These are phyloP conservation scores for Chrosomus eos DNA, from an alignment of 2,797 vertebrate species.

Conservation along the genomic window DNA sequence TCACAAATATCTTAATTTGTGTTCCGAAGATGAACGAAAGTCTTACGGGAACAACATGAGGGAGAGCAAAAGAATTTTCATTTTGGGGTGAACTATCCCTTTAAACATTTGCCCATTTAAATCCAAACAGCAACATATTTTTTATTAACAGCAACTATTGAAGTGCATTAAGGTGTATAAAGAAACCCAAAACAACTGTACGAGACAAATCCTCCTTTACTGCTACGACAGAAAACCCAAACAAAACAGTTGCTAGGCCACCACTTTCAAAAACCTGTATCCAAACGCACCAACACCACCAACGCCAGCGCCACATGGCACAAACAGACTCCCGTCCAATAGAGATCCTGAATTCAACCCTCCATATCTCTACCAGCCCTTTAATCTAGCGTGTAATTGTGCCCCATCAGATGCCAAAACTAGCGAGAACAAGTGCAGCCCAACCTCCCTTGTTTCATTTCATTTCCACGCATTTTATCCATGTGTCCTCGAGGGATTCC, in stretches of 20 bases:
- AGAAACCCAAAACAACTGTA: neutral
- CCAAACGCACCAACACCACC: constrained; percentile 18
- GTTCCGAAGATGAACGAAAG: too few species aligned
- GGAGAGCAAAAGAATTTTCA: too few species aligned
- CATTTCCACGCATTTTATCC: constrained; percentile 72
- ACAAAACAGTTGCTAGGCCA: constrained; percentile 52
- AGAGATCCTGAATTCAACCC: constrained; percentile 57
- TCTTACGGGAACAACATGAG: too few species aligned
- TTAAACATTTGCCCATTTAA: too few species aligned
- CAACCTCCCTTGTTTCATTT: constrained; percentile 60
- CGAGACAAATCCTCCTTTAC: neutral
- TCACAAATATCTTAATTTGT: too few species aligned
- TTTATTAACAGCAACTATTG: too few species aligned
- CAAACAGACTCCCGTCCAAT: constrained; percentile 47
- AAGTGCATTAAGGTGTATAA: neutral
- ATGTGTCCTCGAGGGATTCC: constrained; percentile 55
- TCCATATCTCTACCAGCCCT: constrained; percentile 55
- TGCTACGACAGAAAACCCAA: constrained; percentile 32
- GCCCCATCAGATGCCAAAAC: constrained; percentile 71
- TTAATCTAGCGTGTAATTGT: constrained; percentile 77
- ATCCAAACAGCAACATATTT: too few species aligned
- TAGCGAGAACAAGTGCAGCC: constrained; percentile 73
- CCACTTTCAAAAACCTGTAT: constrained; percentile 27
- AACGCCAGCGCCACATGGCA: constrained; percentile 8
- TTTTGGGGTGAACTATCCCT: too few species aligned